Conservation (phyloP, 2,888 invertebrate species). For the Tanaodytes sp. region DNA sequence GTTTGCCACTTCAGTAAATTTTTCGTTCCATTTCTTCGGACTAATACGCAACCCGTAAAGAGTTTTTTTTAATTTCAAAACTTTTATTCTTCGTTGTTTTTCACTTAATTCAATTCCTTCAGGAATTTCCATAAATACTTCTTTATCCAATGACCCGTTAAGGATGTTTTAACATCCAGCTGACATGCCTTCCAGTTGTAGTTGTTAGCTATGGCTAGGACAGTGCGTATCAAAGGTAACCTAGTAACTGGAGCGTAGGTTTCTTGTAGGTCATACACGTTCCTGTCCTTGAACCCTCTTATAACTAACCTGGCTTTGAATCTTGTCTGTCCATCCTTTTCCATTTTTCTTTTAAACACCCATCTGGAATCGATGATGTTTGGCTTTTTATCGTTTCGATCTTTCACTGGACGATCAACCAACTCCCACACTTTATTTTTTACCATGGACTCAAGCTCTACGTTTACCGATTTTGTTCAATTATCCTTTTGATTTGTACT, state of each 20-base stretch:
- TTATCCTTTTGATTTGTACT: background rate
- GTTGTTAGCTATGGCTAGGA: conserved; percentile 1
- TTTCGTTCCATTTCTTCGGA: background rate
- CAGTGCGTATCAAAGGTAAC: background rate
- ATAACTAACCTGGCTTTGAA: conserved; percentile 2
- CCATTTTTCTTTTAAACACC: conserved; percentile 11
- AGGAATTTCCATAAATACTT: conserved; percentile 7
- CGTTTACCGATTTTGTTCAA: background rate
- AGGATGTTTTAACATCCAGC: conserved; percentile 12
- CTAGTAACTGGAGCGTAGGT: conserved; percentile 5
- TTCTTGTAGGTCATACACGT: conserved; percentile 6
- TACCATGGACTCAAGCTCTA: conserved; percentile 2
- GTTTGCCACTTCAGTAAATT: background rate
- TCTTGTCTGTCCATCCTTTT: background rate
- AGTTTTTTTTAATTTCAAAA: background rate
- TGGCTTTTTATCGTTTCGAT: background rate
- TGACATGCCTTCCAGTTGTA: conserved; percentile 4
- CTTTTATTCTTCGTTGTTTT: background rate
- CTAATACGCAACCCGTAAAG: background rate
- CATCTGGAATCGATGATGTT: conserved; percentile 13
- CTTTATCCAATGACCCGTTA: no score
- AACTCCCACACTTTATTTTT: conserved; percentile 13
- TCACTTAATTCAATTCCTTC: background rate
- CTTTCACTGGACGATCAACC: background rate
- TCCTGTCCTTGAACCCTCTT: conserved; percentile 3